These are phyloP conservation scores for Nyctibius grandis DNA, from an alignment of 2,797 vertebrate genomes.

Conservation along the genomic window DNA sequence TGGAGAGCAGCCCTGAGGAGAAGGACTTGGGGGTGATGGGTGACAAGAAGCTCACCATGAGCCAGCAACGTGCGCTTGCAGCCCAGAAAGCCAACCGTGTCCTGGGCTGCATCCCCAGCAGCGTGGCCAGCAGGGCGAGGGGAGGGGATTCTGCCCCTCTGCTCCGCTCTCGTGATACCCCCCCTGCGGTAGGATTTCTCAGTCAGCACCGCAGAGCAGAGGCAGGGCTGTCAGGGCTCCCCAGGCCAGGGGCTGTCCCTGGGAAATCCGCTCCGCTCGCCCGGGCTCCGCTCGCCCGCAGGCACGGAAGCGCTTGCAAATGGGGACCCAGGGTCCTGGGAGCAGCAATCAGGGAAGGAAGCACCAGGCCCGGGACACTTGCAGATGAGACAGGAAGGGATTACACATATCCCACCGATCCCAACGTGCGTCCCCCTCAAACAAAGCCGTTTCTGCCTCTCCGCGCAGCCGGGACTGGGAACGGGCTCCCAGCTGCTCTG, in stretches of 20 bases:
- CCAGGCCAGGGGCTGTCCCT: background rate
- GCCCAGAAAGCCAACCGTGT: no score
- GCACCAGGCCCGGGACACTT: background rate
- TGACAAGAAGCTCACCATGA: no score
- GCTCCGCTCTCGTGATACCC: no score
- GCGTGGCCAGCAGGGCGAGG: no score
- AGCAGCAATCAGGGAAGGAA: slow-evolving; percentile 28
- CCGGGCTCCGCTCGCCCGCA: accelerated
- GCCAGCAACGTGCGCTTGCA: no score
- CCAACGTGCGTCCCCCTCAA: background rate
- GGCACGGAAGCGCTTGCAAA: background rate
- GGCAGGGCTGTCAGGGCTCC: background rate
- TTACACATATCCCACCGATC: slow-evolving; percentile 36
- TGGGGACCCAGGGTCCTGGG: background rate
- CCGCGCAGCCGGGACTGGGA: background rate
- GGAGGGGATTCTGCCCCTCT: no score
- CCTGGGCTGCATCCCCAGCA: no score
- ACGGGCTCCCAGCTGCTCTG: slow-evolving; percentile 32
- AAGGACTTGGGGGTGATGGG: no score
- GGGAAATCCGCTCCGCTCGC: background rate
- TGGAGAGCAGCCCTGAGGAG: no score
- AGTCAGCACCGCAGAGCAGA: accelerated
- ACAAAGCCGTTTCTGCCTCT: slow-evolving; percentile 17
- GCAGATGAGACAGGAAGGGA: slow-evolving; percentile 46
- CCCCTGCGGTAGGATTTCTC: no score